phyloP scores from a whole-genome alignment of 2,113 vertebrate genomes.

The Mungos mungo region DNA sequence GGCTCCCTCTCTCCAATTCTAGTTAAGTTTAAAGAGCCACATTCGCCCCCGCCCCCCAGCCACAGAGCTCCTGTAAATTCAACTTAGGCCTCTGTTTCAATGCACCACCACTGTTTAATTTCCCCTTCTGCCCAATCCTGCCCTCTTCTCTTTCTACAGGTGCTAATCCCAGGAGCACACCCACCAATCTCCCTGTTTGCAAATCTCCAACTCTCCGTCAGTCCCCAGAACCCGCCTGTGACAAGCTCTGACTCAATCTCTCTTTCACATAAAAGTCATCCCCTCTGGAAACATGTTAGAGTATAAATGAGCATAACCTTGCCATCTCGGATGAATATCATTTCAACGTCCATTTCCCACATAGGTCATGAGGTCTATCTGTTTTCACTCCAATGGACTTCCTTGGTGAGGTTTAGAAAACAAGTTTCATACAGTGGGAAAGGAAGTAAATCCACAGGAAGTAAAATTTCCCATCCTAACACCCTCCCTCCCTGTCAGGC shows the following conservation, averaged over 20 bases:
- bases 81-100: not conserved
- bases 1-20: not conserved
- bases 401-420: conserved; percentile 4
- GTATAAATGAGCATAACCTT: conserved; percentile 49
- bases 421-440: not conserved
- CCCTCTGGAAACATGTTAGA: not conserved
- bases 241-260: conserved; percentile 7
- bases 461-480: not conserved
- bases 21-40: not conserved
- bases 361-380: not conserved
- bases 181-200: not conserved
- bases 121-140: not conserved
- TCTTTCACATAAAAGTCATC: not conserved
- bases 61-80: not conserved
- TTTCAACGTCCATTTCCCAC: conserved; percentile 46
- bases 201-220: not conserved
- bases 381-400: not conserved
- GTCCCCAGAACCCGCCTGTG: not conserved
- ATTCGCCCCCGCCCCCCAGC: not conserved
- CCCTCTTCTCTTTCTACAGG: not conserved
- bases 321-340: conserved; percentile 11
- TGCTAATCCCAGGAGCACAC: not conserved
- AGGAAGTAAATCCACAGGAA: not conserved
- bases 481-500: not conserved
- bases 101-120: not conserved